phyloP scores from a whole-genome alignment of 2,797 vertebrate species.

The Gallirallus australis region DNA sequence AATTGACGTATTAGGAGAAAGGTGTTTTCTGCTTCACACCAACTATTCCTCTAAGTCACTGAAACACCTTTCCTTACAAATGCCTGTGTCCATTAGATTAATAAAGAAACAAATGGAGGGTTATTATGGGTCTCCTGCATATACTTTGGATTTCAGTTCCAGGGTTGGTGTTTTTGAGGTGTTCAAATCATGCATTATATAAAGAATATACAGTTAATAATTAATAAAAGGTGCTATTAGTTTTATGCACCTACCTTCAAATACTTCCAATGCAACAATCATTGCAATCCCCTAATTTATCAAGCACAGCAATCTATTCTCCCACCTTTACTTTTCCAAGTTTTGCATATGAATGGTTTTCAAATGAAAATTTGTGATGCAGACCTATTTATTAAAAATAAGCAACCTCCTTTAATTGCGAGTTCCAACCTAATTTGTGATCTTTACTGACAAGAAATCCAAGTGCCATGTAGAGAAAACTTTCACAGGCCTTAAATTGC shows the following conservation, averaged over 20 bases:
- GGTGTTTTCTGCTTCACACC: neutral
- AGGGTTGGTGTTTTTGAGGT: neutral
- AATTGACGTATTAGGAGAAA: neutral
- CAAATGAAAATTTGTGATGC: neutral
- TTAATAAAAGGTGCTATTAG: neutral
- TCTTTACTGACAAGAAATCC: neutral
- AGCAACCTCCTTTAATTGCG: neutral
- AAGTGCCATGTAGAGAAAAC: neutral
- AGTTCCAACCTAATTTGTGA: neutral
- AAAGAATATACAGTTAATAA: neutral
- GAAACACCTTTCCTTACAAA: neutral
- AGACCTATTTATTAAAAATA: neutral
- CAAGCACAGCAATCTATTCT: neutral
- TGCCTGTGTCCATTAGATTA: neutral
- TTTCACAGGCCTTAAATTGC: neutral
- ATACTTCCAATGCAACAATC: neutral
- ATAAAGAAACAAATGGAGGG: neutral
- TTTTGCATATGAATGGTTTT: neutral
- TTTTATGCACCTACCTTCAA: neutral
- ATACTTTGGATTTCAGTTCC: neutral
- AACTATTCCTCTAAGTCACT: neutral
- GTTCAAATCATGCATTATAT: neutral
- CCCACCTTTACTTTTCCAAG: fast-evolving
- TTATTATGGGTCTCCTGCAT: neutral
- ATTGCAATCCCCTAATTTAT: neutral